Percentiles rank a stretch among this genome's conserved stretches.
Evolutionary conservation across 2,797 vertebrate genomes (phyloP).

Genomic region (Enteromius anoplus): DNA sequence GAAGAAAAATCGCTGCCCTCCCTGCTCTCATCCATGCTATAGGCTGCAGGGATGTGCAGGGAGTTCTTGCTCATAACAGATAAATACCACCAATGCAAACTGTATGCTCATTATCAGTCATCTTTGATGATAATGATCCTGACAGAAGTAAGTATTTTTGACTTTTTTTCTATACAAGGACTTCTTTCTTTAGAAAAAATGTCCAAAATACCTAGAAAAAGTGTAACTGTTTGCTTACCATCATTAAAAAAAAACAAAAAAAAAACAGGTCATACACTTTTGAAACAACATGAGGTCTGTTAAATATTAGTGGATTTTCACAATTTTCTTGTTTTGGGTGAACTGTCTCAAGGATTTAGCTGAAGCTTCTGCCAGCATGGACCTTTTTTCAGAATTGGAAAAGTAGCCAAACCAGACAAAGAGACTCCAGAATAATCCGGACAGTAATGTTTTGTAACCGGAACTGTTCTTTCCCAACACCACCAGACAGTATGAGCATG

Average conservation of each 20-base stretch:
- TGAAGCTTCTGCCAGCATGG: not conserved
- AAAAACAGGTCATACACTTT: not conserved
- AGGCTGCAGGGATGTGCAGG: too few species aligned
- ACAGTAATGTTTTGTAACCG: constrained; percentile 22
- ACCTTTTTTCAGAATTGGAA: not conserved
- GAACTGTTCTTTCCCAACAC: constrained; percentile 8
- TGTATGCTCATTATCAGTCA: too few species aligned
- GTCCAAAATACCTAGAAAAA: too few species aligned
- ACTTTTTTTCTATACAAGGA: too few species aligned
- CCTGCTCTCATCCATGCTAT: too few species aligned
- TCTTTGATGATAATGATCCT: too few species aligned
- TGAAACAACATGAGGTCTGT: too few species aligned
- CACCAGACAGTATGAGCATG: not conserved
- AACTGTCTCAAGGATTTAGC: not conserved
- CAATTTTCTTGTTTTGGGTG: not conserved
- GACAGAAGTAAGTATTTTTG: too few species aligned
- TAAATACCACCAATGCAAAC: too few species aligned
- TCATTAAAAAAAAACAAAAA: not conserved
- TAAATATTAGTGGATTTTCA: not conserved
- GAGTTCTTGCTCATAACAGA: too few species aligned
- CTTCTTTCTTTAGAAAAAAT: too few species aligned
- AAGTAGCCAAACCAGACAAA: not conserved
- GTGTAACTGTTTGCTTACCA: not conserved
- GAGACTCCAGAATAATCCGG: constrained; percentile 4
- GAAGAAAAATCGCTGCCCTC: too few species aligned